Conservation (phyloP, 2,797 vertebrate species). For the Darevskia nairensis region DNA sequence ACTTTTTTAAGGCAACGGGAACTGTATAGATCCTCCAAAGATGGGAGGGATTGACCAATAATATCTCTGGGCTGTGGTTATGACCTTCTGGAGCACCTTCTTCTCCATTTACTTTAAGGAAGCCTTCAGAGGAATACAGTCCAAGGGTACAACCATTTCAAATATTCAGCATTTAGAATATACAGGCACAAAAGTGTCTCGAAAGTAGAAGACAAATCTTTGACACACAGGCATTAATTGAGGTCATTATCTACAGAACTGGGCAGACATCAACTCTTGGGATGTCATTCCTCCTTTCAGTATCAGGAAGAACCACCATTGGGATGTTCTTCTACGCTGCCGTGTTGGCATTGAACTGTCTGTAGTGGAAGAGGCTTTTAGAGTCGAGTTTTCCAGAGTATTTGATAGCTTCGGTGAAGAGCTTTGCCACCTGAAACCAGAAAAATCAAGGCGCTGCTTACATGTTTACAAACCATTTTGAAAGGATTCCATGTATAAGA, state of each 20-base stretch:
- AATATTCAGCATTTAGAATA: background rate
- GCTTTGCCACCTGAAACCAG: slow-evolving; percentile 88
- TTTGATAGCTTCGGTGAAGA: slow-evolving; percentile 91
- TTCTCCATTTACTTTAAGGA: background rate
- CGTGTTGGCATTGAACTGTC: slow-evolving; percentile 74
- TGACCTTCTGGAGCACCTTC: too few species aligned
- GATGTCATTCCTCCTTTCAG: slow-evolving; percentile 12
- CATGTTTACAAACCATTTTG: slow-evolving; percentile 41
- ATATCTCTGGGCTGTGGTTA: too few species aligned
- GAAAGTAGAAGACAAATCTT: slow-evolving; percentile 18
- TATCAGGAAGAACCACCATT: background rate
- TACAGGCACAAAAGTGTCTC: background rate
- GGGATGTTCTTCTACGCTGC: slow-evolving; percentile 58
- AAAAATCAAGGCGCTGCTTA: slow-evolving; percentile 53
- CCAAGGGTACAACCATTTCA: background rate
- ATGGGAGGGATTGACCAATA: too few species aligned
- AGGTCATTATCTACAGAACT: slow-evolving; percentile 14
- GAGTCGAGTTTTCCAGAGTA: slow-evolving; percentile 86
- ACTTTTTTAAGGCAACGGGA: too few species aligned
- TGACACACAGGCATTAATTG: slow-evolving; percentile 18
- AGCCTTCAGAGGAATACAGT: background rate
- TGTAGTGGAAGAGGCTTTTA: slow-evolving; percentile 95
- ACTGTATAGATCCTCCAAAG: too few species aligned
- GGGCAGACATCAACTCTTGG: slow-evolving; percentile 30
- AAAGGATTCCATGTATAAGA: background rate